Percentiles rank a stretch among this genome's conserved stretches.
Evolutionary conservation across 2,113 vertebrate genomes (phyloP).

Genomic region (Amphiprion percula): DNA sequence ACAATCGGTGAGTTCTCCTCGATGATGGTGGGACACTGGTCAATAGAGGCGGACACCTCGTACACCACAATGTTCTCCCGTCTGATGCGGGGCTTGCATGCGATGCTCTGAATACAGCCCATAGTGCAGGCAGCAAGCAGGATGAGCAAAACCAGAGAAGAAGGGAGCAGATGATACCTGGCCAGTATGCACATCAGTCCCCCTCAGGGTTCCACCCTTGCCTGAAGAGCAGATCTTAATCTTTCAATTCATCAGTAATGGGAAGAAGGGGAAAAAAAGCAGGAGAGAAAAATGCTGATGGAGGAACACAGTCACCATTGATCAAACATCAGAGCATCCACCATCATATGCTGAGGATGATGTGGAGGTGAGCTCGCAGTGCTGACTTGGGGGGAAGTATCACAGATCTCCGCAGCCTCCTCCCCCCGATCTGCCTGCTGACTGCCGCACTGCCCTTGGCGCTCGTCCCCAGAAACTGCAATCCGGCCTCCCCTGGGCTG

Average conservation of each 20-base stretch:
- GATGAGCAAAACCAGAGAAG: constrained; percentile 80
- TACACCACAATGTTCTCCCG: constrained; percentile 98
- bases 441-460: constrained; percentile 87
- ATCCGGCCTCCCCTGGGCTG: constrained; percentile 80
- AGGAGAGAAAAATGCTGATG: constrained; percentile 4
- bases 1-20: constrained; percentile 99
- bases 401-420: constrained; percentile 81
- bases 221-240: constrained; percentile 68
- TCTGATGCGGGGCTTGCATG: constrained; percentile 95
- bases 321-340: constrained; percentile 52
- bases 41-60: constrained; percentile 96
- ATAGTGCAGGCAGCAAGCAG: constrained; percentile 84
- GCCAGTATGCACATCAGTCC: constrained; percentile 83
- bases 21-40: constrained; percentile 94
- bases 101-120: constrained; percentile 97
- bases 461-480: constrained; percentile 84
- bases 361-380: constrained; percentile 58
- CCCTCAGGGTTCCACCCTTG: constrained; percentile 73
- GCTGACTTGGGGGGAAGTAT: constrained; percentile 69
- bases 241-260: constrained; percentile 66
- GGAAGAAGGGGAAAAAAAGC: constrained; percentile 7
- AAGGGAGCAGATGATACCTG: constrained; percentile 73
- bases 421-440: constrained; percentile 78
- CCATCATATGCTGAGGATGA: constrained; percentile 48
- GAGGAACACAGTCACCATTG: constrained; percentile 62